Percentiles rank a stretch among this genome's conserved stretches.
Conservation (phyloP, 2,888 invertebrate species). For the Euphydryas editha region DNA sequence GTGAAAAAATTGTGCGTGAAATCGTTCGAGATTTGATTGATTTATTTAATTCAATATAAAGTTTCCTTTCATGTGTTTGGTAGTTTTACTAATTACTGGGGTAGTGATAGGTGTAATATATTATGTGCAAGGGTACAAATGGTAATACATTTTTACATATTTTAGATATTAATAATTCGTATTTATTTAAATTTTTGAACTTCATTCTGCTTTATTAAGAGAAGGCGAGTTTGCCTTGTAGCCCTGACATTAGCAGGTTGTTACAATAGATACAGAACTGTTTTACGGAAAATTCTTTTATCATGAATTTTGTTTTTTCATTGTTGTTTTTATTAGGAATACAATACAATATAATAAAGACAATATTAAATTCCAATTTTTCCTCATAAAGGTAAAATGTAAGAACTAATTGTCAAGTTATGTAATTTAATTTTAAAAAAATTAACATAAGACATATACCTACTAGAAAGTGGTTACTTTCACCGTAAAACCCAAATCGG, state of each 20-base stretch:
- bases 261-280: too few relatives aligned
- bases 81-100: conserved; percentile 70
- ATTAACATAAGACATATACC: conserved; percentile 45
- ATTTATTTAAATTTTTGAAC: too few relatives aligned
- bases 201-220: too few relatives aligned
- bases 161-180: too few relatives aligned
- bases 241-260: too few relatives aligned
- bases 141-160: background rate
- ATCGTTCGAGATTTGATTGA: conserved; percentile 73
- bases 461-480: conserved; percentile 67
- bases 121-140: background rate
- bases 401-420: background rate
- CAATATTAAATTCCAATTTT: background rate
- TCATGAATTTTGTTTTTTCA: too few relatives aligned
- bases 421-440: conserved; percentile 34
- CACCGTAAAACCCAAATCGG: conserved; percentile 59
- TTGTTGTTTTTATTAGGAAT: too few relatives aligned
- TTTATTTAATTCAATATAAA: conserved; percentile 52
- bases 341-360: too few relatives aligned
- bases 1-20: conserved; percentile 76
- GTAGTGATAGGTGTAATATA: conserved; percentile 38
- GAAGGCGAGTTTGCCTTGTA: too few relatives aligned
- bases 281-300: too few relatives aligned
- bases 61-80: conserved; percentile 48
- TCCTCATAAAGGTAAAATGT: background rate